Conservation (phyloP, 2,888 invertebrate genomes). For the Artemia sp. region DNA sequence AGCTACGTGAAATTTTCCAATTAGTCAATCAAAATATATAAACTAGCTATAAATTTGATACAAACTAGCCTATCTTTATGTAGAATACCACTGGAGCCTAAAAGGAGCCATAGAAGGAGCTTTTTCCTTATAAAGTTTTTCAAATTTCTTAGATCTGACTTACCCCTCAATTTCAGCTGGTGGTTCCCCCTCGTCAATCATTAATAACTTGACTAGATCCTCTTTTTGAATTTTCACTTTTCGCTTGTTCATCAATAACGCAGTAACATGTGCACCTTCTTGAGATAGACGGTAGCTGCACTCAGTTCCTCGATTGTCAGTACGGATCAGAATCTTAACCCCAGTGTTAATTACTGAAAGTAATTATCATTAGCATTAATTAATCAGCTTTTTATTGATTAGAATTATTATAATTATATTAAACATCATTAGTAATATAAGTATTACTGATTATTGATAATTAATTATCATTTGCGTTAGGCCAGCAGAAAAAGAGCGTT, state of each 20-base stretch:
- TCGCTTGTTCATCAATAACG: conserved; percentile 51
- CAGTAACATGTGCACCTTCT: conserved; percentile 63
- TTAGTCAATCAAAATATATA: background rate
- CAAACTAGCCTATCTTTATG: background rate
- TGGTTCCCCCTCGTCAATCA: conserved; percentile 56
- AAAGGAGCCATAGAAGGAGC: too few relatives aligned
- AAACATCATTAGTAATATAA: too few relatives aligned
- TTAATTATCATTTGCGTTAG: too few relatives aligned
- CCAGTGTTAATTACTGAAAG: conserved; percentile 80
- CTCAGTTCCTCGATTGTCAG: conserved; percentile 71
- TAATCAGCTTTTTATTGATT: too few relatives aligned
- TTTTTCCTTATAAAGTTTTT: conserved; percentile 1
- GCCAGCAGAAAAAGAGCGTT: too few relatives aligned
- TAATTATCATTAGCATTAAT: too few relatives aligned
- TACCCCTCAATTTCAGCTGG: conserved; percentile 53
- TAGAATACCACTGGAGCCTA: conserved; percentile 15
- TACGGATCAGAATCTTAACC: conserved; percentile 79
- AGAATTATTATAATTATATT: too few relatives aligned
- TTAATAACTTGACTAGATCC: conserved; percentile 58
- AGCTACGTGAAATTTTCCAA: conserved; percentile 25
- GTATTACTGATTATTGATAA: too few relatives aligned
- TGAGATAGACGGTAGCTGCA: conserved; percentile 80
- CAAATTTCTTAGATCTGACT: conserved; percentile 16
- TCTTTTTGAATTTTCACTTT: conserved; percentile 50
- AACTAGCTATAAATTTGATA: background rate